phyloP scores from a whole-genome alignment of 2,113 vertebrate genomes.

The Macquaria ambigua region DNA sequence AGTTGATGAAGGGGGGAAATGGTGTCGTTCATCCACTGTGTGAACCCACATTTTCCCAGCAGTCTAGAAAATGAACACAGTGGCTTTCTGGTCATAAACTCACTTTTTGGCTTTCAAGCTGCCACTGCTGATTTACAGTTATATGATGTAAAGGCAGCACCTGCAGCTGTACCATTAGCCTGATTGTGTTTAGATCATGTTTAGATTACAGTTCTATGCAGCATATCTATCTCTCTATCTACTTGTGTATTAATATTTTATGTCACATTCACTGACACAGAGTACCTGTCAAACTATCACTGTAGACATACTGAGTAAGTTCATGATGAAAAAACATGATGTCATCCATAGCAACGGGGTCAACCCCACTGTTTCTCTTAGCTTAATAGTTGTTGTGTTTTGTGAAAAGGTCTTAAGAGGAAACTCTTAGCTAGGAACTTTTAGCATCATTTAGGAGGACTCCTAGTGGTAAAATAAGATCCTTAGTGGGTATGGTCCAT shows the following conservation, averaged over 20 bases:
- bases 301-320: background rate
- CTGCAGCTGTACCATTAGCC: slow-evolving; percentile 3
- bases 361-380: background rate
- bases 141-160: background rate
- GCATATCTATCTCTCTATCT: background rate
- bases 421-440: background rate
- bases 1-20: background rate
- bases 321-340: background rate
- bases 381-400: background rate
- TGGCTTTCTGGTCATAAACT: background rate
- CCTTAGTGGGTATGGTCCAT: background rate
- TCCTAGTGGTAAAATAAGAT: background rate
- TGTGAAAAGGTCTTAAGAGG: background rate
- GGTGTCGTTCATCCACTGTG: background rate
- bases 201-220: background rate
- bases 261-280: background rate
- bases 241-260: background rate
- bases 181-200: background rate
- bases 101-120: background rate
- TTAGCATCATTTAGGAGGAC: background rate
- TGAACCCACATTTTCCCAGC: background rate
- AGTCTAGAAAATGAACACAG: background rate
- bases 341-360: background rate
- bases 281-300: background rate
- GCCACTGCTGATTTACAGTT: background rate